Evolutionary conservation across 2,888 invertebrate genomes (phyloP).

Genomic region (Nebria salina): DNA sequence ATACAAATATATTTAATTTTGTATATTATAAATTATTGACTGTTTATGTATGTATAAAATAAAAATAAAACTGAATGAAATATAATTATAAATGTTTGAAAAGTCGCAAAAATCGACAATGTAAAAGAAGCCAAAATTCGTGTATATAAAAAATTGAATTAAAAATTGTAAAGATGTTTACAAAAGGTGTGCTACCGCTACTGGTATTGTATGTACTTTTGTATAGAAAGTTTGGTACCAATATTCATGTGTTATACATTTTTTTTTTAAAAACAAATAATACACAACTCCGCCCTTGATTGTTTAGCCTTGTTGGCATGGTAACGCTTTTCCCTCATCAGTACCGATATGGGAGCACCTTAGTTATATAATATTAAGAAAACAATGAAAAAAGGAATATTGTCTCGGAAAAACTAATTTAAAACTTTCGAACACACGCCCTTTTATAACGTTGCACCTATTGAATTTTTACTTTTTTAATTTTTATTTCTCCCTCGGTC

Average conservation of each 20-base stretch:
- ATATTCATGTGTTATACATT: conserved; percentile 3
- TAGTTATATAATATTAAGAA: conserved; percentile 18
- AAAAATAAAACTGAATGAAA: too few relatives aligned
- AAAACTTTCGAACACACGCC: conserved; percentile 23
- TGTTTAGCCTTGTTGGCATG: conserved; percentile 34
- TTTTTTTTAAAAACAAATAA: conserved; percentile 9
- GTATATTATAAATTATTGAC: too few relatives aligned
- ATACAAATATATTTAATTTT: too few relatives aligned
- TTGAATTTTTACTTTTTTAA: conserved; percentile 25
- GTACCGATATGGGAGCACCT: conserved; percentile 24
- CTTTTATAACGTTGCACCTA: conserved; percentile 13
- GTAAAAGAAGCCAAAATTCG: too few relatives aligned
- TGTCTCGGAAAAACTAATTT: conserved; percentile 35
- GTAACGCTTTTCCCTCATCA: conserved; percentile 25
- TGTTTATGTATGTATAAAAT: too few relatives aligned
- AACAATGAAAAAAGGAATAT: conserved; percentile 30
- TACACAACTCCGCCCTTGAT: conserved; percentile 17
- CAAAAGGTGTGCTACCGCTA: too few relatives aligned
- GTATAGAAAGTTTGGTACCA: not conserved
- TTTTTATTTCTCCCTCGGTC: conserved; percentile 12
- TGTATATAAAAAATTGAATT: too few relatives aligned
- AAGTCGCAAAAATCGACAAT: too few relatives aligned
- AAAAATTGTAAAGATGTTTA: too few relatives aligned
- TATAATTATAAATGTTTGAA: too few relatives aligned
- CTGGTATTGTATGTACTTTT: too few relatives aligned